Base-by-base conservation (phyloP, 1,140 invertebrate genomes). In the Zaprionus lachaisei region DNA sequence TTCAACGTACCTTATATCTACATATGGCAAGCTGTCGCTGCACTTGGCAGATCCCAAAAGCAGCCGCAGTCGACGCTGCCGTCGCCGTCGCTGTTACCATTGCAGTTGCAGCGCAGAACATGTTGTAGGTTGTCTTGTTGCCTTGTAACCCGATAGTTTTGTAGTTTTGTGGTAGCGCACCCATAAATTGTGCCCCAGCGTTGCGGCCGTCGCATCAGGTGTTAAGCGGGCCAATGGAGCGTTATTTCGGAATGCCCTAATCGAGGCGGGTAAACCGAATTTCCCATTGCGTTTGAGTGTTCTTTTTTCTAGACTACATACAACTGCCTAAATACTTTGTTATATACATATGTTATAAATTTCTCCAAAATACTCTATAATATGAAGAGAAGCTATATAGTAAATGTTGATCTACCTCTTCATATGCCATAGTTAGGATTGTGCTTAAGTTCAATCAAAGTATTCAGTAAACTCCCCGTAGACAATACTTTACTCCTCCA, bases 91-190 rank as follows among this genome's bases (percentile, higher is more conserved):
- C 37, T 15, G 37, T 38, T 15, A 15, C 41, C 7, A 20, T 22
- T 49, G 41, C n/a, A 49, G 44, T 38, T 55, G n/a, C 60, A 49
- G 54, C 60, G 28, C 58, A 74, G 75, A 87, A 87, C 84, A 87
- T 87, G 85, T 89, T 87, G 84, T 87, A 90, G 81, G 84, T 84
- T 90, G 86, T 90, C 85, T 90, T 90, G 85, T 84, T 83, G 85
- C 81, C 84, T 77, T 87, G 84, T 87, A 87, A 87, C 81, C 63
- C 66, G 84, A 87, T 87, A 87, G 85, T 87, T 87, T 87, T 87
- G 85, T 87, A 87, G 81, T 84, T 89, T 89, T 89, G 81, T 89
- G 81, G 84, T 89, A 89, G 85, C 84, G 85, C 81, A 89, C 85
- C 89, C 85, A 89, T 89, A 89, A 89, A 89, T 89, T 89, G 71